Conservation (phyloP, 2,113 vertebrate genomes). For the Sula dactylatra region DNA sequence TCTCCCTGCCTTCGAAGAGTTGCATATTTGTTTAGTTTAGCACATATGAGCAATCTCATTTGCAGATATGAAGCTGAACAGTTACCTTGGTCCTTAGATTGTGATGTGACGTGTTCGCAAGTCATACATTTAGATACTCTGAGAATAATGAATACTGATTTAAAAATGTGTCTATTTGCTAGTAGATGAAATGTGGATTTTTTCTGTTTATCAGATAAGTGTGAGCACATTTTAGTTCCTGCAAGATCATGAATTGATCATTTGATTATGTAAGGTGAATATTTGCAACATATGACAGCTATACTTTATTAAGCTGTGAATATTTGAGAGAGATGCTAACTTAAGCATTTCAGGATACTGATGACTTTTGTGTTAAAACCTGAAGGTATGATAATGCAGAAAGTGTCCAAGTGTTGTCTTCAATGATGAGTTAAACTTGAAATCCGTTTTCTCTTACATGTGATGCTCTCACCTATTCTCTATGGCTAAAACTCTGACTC, state of each 20-base stretch:
- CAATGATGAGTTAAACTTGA: not conserved
- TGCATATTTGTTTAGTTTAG: not conserved
- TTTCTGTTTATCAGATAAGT: not conserved
- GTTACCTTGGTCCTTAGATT: not conserved
- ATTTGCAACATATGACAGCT: not conserved
- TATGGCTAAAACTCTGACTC: not conserved
- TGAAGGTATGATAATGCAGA: not conserved
- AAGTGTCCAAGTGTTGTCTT: not conserved
- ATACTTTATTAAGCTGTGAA: not conserved
- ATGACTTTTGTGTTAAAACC: not conserved
- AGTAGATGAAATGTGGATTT: not conserved
- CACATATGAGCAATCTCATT: not conserved
- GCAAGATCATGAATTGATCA: not conserved
- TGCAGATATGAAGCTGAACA: not conserved
- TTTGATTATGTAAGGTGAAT: not conserved
- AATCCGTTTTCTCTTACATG: not conserved
- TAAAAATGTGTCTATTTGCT: not conserved
- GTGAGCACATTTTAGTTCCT: not conserved
- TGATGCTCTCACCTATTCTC: not conserved
- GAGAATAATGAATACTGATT: not conserved
- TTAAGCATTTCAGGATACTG: not conserved
- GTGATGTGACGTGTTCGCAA: fast-evolving
- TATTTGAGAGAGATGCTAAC: not conserved
- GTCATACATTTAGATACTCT: not conserved
- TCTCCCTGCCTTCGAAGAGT: not conserved